Evolutionary conservation across 2,113 vertebrate species (phyloP).

Genomic region (Microtus ochrogaster): DNA sequence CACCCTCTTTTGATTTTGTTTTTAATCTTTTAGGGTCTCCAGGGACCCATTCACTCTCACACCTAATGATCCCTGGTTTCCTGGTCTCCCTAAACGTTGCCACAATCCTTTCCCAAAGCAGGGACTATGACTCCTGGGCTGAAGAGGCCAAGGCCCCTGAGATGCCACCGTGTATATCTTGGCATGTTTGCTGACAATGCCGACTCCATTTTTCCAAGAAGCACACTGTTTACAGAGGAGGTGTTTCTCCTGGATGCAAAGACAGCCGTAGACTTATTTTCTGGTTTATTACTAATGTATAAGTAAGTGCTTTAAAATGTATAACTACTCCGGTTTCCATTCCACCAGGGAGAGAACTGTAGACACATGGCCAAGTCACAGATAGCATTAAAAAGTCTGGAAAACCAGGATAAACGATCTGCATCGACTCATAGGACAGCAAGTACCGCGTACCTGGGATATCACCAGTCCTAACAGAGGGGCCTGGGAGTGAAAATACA

Average conservation of each 20-base stretch:
- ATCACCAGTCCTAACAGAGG: background rate
- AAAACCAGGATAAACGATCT: background rate
- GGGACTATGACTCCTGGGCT: background rate
- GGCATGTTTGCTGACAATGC: background rate
- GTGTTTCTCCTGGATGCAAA: background rate
- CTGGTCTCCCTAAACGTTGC: background rate
- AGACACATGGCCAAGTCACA: background rate
- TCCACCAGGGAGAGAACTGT: background rate
- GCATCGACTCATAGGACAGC: background rate
- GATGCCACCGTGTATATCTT: background rate
- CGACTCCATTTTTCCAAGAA: background rate
- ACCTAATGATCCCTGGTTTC: background rate
- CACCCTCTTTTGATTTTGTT: background rate
- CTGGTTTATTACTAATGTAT: constrained; percentile 20
- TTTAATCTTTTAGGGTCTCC: background rate
- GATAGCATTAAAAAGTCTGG: background rate
- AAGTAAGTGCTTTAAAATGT: background rate
- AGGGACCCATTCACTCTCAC: background rate
- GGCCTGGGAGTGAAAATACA: background rate
- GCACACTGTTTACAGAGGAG: background rate
- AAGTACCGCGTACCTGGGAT: background rate
- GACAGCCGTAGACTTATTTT: background rate
- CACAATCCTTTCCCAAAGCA: background rate
- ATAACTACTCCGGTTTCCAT: background rate
- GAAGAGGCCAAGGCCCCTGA: background rate